Evolutionary conservation across 2,888 invertebrate species (phyloP).

Genomic region (Capitulum mitella): DNA sequence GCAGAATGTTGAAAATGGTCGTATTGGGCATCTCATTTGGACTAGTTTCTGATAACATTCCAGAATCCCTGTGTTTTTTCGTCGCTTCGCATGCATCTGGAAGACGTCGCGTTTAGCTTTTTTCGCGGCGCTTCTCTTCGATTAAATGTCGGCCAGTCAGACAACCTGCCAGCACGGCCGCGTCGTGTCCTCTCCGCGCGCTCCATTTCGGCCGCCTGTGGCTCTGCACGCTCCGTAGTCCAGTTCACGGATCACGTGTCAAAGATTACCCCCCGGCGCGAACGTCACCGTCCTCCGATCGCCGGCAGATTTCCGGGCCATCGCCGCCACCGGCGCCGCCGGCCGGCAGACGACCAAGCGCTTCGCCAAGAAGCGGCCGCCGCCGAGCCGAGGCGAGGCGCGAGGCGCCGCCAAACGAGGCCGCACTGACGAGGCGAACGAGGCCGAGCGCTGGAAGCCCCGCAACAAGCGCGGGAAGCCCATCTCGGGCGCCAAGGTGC

Average conservation of each 20-base stretch:
- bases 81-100: too few relatives aligned
- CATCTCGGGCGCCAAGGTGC: neutral
- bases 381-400: neutral
- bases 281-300: neutral
- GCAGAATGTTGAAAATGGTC: too few relatives aligned
- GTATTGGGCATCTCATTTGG: too few relatives aligned
- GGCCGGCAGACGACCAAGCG: neutral
- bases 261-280: too few relatives aligned
- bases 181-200: too few relatives aligned
- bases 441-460: conserved; percentile 3
- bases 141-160: too few relatives aligned
- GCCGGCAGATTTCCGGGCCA: neutral
- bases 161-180: too few relatives aligned
- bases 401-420: neutral
- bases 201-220: neutral
- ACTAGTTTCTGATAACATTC: too few relatives aligned
- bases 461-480: conserved; percentile 8
- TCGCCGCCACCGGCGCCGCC: neutral
- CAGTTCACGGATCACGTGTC: neutral
- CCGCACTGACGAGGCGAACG: neutral
- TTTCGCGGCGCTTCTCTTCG: too few relatives aligned
- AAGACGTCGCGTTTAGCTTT: too few relatives aligned
- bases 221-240: too few relatives aligned
- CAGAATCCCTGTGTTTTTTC: too few relatives aligned
- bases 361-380: neutral